phyloP scores from a whole-genome alignment of 1,140 invertebrate genomes.

The Tetramorium parvispinum region DNA sequence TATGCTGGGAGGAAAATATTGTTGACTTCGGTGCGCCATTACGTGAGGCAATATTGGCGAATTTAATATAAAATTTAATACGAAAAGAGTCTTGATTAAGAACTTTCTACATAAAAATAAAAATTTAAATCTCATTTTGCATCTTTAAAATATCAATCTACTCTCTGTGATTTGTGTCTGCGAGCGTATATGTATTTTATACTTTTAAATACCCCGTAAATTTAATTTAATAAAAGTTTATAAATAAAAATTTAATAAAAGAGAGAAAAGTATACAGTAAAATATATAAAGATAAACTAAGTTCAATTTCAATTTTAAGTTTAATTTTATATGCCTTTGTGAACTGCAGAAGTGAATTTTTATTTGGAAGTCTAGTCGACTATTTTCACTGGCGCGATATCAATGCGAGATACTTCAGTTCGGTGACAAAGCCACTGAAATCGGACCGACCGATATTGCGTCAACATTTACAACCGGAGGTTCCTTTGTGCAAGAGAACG shows the following conservation, averaged over 20 bases:
- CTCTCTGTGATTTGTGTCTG: neutral
- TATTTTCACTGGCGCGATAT: neutral
- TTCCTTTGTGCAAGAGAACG: constrained; percentile 25
- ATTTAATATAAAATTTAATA: neutral
- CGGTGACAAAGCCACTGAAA: constrained; percentile 20
- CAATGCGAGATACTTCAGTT: neutral
- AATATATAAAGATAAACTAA: neutral
- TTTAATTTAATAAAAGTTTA: too few relatives aligned
- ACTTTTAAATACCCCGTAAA: too few relatives aligned
- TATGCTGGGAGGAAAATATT: neutral
- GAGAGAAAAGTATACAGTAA: neutral
- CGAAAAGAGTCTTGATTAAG: neutral
- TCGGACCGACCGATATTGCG: constrained; percentile 20
- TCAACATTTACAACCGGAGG: constrained; percentile 18
- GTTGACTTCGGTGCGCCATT: neutral
- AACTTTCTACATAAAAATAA: neutral
- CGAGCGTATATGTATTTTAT: too few relatives aligned
- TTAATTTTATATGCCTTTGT: neutral
- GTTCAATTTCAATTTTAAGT: neutral
- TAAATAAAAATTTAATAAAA: too few relatives aligned
- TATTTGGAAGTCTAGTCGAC: neutral
- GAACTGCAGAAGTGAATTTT: neutral
- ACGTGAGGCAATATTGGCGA: neutral
- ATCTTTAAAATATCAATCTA: neutral
- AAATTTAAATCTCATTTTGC: neutral